phyloP scores from a whole-genome alignment of 2,113 vertebrate species.

The Piaya cayana region DNA sequence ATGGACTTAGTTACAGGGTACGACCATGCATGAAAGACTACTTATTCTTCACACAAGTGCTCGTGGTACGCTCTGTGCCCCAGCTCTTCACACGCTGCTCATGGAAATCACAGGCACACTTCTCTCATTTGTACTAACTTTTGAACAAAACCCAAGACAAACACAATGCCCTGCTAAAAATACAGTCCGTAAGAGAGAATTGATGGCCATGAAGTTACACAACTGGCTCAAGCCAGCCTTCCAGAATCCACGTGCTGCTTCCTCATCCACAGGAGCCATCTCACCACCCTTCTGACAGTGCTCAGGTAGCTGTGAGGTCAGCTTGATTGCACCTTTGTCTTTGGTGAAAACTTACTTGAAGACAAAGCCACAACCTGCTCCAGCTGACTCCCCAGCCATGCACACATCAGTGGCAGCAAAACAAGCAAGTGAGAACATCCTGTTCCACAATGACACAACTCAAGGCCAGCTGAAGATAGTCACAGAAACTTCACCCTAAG shows the following conservation, averaged over 20 bases:
- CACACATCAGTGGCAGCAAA: rapidly evolving
- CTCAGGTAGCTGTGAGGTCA: neutral
- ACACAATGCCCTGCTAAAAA: neutral
- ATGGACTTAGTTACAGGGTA: neutral
- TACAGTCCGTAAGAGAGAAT: neutral
- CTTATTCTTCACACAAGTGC: neutral
- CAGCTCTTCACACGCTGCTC: neutral
- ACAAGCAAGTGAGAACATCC: neutral
- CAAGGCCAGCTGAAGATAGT: neutral
- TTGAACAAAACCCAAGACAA: neutral
- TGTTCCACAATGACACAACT: neutral
- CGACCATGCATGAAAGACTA: neutral
- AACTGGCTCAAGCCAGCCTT: neutral
- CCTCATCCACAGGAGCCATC: neutral
- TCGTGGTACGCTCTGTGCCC: rapidly evolving
- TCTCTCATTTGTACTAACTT: neutral
- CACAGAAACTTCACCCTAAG: neutral
- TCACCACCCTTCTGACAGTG: neutral
- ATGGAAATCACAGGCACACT: neutral
- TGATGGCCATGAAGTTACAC: rapidly evolving
- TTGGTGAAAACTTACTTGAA: neutral
- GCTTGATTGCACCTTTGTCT: neutral
- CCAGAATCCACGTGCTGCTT: rapidly evolving
- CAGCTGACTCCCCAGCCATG: rapidly evolving
- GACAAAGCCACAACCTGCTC: neutral